Base-by-base conservation (phyloP, 1,140 invertebrate genomes). In the Drosophila grimshawi region DNA sequence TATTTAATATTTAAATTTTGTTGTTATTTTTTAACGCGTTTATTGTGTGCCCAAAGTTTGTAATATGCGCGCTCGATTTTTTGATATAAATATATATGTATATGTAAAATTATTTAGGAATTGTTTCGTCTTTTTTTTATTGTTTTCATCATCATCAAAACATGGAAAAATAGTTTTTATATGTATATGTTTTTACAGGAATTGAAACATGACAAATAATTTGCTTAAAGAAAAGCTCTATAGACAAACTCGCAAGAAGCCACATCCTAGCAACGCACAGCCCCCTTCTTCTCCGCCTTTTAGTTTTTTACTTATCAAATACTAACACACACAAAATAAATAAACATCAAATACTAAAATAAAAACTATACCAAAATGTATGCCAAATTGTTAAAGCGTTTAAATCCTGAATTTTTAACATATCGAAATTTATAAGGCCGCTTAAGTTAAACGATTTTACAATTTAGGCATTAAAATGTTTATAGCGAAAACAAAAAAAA, bases 1-100 rank as follows among this genome's bases (percentile, higher is more conserved):
- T 86, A 86, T 86, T 86, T 86, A 86, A 86, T 86, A 80, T 90
- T 90, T 90, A 83, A 90, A 83, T 89, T 88, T 83, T 88, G 85
- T 88, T 88, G 85, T 88, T 88, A 89, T 89, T 81, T 80, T 86
- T 86, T 77, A 81, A 81, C 76, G 79, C 79, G 80, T 81, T 86
- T 76, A 55, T 63, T 86, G 76, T 86, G 86, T 88, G 83, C 83
- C 83, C 83, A 82, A 81, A 86, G 83, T 86, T 86, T 86, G 85
- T 88, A 83, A 83, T 69, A 83, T 80, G 85, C 83, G 83, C 83
- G 83, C 83, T 88, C 83, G 57, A 86, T 86, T 83, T 86, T 86
- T 86, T 88, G 79, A 86, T 86, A 86, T 86, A 78, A 69, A 88
- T 88, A 78, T 69, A 78, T 64, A 62, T 65, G 66, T 76, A 88